Percentiles rank a stretch among this genome's conserved stretches.
These are phyloP conservation scores for Bhutanitis thaidina DNA, from an alignment of 2,888 invertebrate species.

Conservation along the genomic window DNA sequence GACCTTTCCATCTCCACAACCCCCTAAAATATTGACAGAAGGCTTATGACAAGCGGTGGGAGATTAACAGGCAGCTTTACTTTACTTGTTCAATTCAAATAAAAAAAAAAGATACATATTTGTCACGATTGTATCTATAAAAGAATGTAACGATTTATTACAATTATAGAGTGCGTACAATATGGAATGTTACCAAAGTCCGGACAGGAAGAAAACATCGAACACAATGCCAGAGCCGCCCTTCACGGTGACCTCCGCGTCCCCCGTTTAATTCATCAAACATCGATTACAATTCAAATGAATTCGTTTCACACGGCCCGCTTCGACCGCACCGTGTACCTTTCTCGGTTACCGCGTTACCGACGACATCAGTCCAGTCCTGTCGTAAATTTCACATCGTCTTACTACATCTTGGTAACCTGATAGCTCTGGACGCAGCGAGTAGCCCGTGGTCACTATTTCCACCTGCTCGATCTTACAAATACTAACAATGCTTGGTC, in stretches of 20 bases:
- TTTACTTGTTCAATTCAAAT: no score
- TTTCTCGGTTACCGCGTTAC: conserved; percentile 63
- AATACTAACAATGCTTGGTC: conserved; percentile 32
- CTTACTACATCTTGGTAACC: conserved; percentile 48
- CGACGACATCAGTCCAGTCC: conserved; percentile 42
- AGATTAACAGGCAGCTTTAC: no score
- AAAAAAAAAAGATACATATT: no score
- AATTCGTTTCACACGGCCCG: conserved; percentile 62
- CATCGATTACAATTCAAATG: conserved; percentile 66
- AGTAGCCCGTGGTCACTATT: conserved; percentile 69
- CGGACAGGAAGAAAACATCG: conserved; percentile 11
- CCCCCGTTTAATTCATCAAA: conserved; percentile 44
- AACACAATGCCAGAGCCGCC: conserved; percentile 36
- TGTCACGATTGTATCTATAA: no score
- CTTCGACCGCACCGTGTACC: conserved; percentile 49
- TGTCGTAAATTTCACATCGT: conserved; percentile 65
- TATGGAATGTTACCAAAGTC: conserved; percentile 14
- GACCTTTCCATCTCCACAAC: no score
- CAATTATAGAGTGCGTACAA: no score
- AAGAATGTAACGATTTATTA: no score
- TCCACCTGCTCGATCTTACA: conserved; percentile 54
- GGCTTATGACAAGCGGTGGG: no score
- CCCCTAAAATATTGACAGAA: no score
- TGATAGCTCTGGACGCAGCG: conserved; percentile 51
- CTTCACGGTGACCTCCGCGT: conserved; percentile 50